phyloP scores from a whole-genome alignment of 2,113 vertebrate species.

The Chloropsis hardwickii region DNA sequence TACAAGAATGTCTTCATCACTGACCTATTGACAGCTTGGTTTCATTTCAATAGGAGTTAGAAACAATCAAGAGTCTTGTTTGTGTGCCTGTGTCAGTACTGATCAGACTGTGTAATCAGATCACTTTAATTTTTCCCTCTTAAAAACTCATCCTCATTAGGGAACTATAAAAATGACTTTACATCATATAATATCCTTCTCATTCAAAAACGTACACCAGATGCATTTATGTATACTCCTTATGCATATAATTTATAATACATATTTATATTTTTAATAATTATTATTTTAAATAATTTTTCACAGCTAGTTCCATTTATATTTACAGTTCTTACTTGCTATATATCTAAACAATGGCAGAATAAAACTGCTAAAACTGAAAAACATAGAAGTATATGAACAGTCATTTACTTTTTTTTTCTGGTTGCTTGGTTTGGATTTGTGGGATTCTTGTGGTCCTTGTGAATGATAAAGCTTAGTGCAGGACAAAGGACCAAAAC shows the following conservation, averaged over 20 bases:
- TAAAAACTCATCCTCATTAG: neutral
- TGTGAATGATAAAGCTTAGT: neutral
- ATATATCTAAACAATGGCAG: neutral
- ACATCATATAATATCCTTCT: neutral
- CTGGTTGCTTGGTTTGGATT: neutral
- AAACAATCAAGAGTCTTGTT: neutral
- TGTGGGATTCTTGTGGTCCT: neutral
- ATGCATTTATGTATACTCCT: neutral
- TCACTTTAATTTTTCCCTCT: neutral
- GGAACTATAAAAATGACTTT: neutral
- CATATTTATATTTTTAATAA: neutral
- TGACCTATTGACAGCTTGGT: neutral
- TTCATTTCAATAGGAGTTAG: neutral
- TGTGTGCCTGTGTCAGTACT: neutral
- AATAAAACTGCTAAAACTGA: neutral
- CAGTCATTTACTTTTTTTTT: neutral
- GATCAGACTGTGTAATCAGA: neutral
- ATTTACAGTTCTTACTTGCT: neutral
- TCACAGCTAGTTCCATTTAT: neutral
- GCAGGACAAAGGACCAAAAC: neutral
- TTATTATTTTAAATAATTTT: neutral
- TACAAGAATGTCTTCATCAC: neutral
- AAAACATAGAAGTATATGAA: neutral
- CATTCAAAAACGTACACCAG: neutral
- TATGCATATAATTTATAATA: neutral